phyloP scores from a whole-genome alignment of 1,140 invertebrate genomes.

The Laodelphax striatellus region DNA sequence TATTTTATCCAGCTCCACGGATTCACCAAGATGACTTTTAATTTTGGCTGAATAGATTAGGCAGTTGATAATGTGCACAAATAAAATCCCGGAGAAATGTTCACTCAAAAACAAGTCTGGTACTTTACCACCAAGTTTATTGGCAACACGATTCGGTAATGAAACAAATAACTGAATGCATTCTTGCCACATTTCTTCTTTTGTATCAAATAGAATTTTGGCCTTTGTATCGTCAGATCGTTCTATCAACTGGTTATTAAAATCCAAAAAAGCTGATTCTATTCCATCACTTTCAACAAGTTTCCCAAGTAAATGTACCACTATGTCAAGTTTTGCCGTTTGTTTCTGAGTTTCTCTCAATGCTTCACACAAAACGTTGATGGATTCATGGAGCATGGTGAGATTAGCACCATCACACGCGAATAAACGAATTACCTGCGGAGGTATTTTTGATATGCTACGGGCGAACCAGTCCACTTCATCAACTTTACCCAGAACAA shows the following conservation, averaged over 20 bases:
- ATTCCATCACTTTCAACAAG: constrained; percentile 44
- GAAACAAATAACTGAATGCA: constrained; percentile 48
- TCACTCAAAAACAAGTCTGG: constrained; percentile 42
- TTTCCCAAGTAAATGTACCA: constrained; percentile 35
- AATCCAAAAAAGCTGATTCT: constrained; percentile 32
- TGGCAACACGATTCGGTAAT: constrained; percentile 52
- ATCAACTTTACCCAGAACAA: constrained; percentile 1
- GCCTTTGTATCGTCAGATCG: background rate
- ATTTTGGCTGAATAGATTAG: constrained; percentile 42
- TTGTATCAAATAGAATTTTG: background rate
- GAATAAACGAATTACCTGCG: constrained; percentile 9
- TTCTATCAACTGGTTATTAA: constrained; percentile 17
- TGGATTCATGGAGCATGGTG: constrained; percentile 36
- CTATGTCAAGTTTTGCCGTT: constrained; percentile 18
- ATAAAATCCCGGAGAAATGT: constrained; percentile 44
- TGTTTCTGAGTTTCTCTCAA: constrained; percentile 30
- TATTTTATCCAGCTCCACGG: constrained; percentile 36
- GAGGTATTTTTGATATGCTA: background rate
- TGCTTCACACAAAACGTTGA: constrained; percentile 34
- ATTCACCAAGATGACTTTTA: constrained; percentile 27
- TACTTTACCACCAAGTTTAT: constrained; percentile 41
- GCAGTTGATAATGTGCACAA: constrained; percentile 43
- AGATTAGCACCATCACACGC: constrained; percentile 36
- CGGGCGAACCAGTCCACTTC: background rate
- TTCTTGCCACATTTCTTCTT: constrained; percentile 35